Conservation (phyloP, 2,113 vertebrate genomes). For the Chaetops frenatus region DNA sequence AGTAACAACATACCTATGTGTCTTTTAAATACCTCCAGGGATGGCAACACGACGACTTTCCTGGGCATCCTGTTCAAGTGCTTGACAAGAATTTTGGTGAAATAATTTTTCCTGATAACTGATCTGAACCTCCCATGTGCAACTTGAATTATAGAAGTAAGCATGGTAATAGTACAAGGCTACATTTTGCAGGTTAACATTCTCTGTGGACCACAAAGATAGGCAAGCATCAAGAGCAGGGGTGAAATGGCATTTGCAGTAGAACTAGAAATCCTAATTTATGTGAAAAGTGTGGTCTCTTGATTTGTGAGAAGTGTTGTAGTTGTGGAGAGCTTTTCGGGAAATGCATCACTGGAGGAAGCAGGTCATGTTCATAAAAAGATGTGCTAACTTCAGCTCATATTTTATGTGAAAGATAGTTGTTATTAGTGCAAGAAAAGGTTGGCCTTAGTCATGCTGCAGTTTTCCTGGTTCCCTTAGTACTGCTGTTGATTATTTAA, state of each 20-base stretch:
- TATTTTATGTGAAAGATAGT: neutral
- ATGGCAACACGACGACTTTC: neutral
- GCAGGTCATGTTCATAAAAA: neutral
- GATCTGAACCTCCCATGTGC: neutral
- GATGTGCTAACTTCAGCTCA: neutral
- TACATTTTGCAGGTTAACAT: neutral
- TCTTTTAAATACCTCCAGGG: neutral
- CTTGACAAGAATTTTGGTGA: neutral
- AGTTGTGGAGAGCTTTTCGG: neutral
- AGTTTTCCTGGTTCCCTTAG: neutral
- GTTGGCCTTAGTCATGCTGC: neutral
- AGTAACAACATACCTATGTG: neutral
- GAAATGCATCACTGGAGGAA: neutral
- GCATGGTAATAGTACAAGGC: neutral
- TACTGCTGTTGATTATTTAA: neutral
- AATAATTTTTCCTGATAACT: neutral
- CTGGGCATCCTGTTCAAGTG: neutral
- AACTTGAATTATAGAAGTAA: neutral
- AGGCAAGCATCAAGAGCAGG: neutral
- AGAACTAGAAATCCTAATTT: neutral
- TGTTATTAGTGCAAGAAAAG: neutral
- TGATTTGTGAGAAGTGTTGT: neutral
- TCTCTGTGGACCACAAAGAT: neutral
- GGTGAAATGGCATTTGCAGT: neutral
- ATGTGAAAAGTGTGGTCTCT: fast-evolving